Evolutionary conservation across 2,113 vertebrate genomes (phyloP).

Genomic region (Paratilapia polleni): DNA sequence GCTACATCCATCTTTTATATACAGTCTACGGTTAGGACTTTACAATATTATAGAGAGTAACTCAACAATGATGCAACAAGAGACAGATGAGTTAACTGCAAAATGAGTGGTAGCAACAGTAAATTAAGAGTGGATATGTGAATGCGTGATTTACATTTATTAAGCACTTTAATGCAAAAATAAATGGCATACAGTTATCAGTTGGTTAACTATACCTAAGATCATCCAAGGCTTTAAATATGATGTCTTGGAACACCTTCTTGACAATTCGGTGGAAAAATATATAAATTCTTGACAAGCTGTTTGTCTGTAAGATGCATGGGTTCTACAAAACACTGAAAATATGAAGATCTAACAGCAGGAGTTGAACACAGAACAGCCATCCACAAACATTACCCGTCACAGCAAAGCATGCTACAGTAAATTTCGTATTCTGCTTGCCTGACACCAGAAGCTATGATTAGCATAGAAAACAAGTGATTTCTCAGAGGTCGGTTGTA

Average conservation of each 20-base stretch:
- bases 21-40: no score
- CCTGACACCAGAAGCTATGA: slow-evolving; percentile 20
- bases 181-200: background rate
- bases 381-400: slow-evolving; percentile 47
- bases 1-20: no score
- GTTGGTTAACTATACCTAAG: no score
- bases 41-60: no score
- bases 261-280: no score
- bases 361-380: slow-evolving; percentile 33
- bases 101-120: background rate
- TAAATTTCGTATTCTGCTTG: slow-evolving; percentile 1
- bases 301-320: background rate
- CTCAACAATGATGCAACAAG: background rate
- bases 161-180: background rate
- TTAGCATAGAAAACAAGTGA: background rate
- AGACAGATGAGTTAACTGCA: background rate
- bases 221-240: no score
- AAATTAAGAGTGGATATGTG: background rate
- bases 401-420: slow-evolving; percentile 37
- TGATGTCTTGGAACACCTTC: no score
- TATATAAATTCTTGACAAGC: no score
- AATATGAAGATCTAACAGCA: slow-evolving; percentile 41
- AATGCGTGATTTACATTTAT: background rate
- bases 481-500: background rate
- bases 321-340: slow-evolving; percentile 55